phyloP scores from a whole-genome alignment of 2,888 invertebrate species.

The Sisyra terminalis region DNA sequence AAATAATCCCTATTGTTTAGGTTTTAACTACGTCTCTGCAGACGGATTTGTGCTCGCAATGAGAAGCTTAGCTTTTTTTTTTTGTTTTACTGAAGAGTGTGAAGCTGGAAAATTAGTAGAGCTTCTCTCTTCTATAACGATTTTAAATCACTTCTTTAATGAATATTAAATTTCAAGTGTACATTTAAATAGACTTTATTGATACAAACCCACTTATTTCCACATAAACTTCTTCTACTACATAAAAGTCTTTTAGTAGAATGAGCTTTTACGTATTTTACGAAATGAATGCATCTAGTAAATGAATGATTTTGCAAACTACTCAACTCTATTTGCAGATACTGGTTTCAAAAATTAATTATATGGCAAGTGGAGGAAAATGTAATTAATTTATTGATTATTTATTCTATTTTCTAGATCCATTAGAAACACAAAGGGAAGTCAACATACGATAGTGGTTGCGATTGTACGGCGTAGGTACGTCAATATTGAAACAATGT shows the following conservation, averaged over 20 bases:
- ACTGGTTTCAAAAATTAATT: background rate
- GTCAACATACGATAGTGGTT: constrained; percentile 61
- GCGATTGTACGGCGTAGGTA: constrained; percentile 80
- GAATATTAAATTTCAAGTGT: too few species aligned
- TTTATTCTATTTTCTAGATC: constrained; percentile 31
- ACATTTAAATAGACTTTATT: too few species aligned
- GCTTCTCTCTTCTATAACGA: too few species aligned
- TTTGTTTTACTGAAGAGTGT: too few species aligned
- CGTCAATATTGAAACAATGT: constrained; percentile 20
- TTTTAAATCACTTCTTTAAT: too few species aligned
- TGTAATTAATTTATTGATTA: background rate
- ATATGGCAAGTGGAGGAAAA: background rate
- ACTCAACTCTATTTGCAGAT: background rate
- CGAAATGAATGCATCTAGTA: background rate
- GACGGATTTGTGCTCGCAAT: too few species aligned
- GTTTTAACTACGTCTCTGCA: too few species aligned
- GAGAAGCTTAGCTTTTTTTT: too few species aligned
- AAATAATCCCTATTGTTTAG: too few species aligned
- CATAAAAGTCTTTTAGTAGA: background rate
- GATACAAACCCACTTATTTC: too few species aligned
- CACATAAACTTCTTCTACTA: too few species aligned
- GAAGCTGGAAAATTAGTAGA: too few species aligned
- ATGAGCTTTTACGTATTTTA: constrained; percentile 1
- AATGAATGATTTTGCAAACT: background rate
- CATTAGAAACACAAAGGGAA: constrained; percentile 58